Percentiles rank a stretch among this genome's conserved stretches.
These are phyloP conservation scores for Parelbella ahira DNA, from an alignment of 2,888 invertebrate genomes.

Conservation along the genomic window DNA sequence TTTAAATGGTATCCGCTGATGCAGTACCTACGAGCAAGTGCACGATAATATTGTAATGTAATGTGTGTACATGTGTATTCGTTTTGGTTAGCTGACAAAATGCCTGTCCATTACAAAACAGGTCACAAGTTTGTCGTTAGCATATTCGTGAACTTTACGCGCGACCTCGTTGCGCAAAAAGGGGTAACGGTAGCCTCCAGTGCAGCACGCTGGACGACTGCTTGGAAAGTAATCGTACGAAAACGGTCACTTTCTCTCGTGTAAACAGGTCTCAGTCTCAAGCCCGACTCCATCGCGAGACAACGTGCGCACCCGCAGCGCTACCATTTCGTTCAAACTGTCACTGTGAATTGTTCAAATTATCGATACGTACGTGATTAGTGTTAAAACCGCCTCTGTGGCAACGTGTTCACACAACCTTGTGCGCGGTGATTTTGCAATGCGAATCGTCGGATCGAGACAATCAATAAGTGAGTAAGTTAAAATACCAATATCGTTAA, in stretches of 20 bases:
- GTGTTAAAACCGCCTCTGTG: conserved; percentile 27
- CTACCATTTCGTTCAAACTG: too few relatives aligned
- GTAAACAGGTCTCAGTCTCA: conserved; percentile 51
- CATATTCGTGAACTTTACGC: conserved; percentile 47
- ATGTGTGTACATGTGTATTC: too few relatives aligned
- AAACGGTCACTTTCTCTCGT: conserved; percentile 74
- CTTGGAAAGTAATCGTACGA: conserved; percentile 68
- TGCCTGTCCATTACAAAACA: conserved; percentile 9
- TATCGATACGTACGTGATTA: conserved; percentile 27
- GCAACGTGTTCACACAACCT: conserved; percentile 33
- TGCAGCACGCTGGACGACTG: conserved; percentile 49
- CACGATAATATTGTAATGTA: too few relatives aligned
- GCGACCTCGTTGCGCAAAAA: conserved; percentile 64
- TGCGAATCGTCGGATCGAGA: conserved; percentile 32
- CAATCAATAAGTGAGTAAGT: conserved; percentile 27
- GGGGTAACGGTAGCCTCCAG: conserved; percentile 62
- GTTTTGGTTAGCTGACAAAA: conserved; percentile 5
- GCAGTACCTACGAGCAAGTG: conserved; percentile 3
- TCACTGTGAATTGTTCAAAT: too few relatives aligned
- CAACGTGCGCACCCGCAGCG: conserved; percentile 39
- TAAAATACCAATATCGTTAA: conserved; percentile 18
- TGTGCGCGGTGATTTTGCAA: conserved; percentile 37
- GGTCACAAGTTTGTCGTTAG: conserved; percentile 38
- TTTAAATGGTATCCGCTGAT: conserved; percentile 10
- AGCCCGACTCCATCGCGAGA: conserved; percentile 41